A percentile compares a stretch with the other conserved stretches of the same genome.
These are phyloP conservation scores for Yoshiicerus persimilis DNA, from an alignment of 1,140 invertebrate genomes.

Conservation along the genomic window DNA sequence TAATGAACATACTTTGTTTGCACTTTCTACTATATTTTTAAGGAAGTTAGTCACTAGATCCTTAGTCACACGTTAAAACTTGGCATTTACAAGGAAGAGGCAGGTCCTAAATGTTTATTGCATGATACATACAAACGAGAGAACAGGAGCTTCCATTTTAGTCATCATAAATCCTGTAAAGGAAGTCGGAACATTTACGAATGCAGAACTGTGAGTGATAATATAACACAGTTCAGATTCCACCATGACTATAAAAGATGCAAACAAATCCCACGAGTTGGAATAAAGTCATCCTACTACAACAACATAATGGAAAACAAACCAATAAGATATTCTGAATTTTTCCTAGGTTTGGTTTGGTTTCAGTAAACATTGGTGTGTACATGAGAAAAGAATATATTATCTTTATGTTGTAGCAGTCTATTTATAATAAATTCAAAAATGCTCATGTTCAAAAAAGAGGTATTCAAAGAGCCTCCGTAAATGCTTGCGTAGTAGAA, in stretches of 20 bases:
- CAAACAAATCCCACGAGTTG: not conserved
- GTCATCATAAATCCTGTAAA: constrained; percentile 3
- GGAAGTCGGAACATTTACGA: not conserved
- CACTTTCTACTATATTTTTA: too few species aligned
- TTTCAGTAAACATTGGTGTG: too few species aligned
- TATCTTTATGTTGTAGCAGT: too few species aligned
- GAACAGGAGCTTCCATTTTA: constrained; percentile 10
- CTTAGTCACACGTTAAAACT: not conserved
- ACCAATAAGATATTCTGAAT: not conserved
- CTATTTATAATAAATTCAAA: too few species aligned
- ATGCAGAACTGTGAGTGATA: not conserved
- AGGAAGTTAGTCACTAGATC: too few species aligned
- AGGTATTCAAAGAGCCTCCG: not conserved
- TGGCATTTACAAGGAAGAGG: not conserved
- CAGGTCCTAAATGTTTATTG: not conserved
- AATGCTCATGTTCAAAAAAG: too few species aligned
- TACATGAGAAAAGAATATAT: too few species aligned
- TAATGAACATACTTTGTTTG: too few species aligned
- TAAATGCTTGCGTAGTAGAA: not conserved
- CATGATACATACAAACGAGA: not conserved
- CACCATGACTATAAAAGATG: not conserved
- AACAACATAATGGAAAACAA: not conserved
- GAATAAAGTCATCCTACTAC: not conserved
- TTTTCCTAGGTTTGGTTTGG: too few species aligned
- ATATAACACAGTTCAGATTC: too few species aligned